A percentile compares a stretch with the other conserved stretches of the same genome.
Evolutionary conservation across 2,888 invertebrate genomes (phyloP).

Genomic region (Drosophila koepferae): DNA sequence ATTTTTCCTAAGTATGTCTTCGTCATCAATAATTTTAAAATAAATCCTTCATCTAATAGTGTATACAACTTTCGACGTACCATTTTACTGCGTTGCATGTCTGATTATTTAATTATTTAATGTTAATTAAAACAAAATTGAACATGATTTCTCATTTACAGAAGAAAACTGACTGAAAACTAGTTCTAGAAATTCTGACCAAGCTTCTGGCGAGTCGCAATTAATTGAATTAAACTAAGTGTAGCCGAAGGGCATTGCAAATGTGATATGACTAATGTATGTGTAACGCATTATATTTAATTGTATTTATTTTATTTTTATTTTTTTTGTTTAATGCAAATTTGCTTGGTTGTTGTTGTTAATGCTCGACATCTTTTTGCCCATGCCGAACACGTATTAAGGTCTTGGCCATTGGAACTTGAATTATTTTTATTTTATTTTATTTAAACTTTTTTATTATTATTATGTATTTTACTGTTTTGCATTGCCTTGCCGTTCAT

Average conservation of each 20-base stretch:
- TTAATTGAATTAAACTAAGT: background rate
- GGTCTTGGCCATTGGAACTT: constrained; percentile 79
- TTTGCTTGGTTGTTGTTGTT: constrained; percentile 26
- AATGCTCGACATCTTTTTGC: constrained; percentile 5
- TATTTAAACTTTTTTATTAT: constrained; percentile 13
- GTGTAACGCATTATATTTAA: background rate
- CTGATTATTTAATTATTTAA: background rate
- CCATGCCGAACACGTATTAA: constrained; percentile 73
- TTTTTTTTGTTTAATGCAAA: constrained; percentile 54
- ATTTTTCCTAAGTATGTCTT: background rate
- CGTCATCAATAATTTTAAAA: background rate
- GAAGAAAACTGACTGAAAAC: background rate
- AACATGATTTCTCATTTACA: background rate
- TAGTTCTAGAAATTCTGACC: background rate
- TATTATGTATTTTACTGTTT: constrained; percentile 5
- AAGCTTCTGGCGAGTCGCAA: background rate
- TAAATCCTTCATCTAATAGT: background rate
- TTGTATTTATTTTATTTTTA: constrained; percentile 1
- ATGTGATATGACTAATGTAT: background rate
- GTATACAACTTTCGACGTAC: background rate
- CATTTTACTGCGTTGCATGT: background rate
- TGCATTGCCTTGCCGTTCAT: constrained; percentile 19
- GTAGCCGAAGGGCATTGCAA: constrained; percentile 6
- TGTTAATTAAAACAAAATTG: background rate
- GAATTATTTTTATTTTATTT: constrained; percentile 21